These are phyloP conservation scores for Tolypeutes matacus DNA, from an alignment of 2,797 vertebrate species.

Conservation along the genomic window DNA sequence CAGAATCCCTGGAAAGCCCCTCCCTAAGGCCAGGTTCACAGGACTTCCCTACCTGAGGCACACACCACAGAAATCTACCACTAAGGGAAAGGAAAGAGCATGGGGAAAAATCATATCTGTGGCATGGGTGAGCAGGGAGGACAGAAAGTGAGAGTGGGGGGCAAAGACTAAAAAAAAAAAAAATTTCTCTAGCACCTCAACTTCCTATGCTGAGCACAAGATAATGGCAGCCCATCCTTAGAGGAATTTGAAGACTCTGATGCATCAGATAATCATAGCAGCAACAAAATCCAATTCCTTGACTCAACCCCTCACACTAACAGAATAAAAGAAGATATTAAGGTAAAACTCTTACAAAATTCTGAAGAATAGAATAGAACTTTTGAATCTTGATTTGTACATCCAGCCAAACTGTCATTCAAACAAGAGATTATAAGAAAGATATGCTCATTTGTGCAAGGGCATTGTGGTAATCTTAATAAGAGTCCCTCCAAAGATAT, in stretches of 20 bases:
- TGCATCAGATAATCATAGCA: not conserved
- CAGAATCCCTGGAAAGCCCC: not conserved
- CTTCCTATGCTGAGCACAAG: not conserved
- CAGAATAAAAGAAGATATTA: not conserved
- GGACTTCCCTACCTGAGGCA: not conserved
- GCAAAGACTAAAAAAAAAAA: not conserved
- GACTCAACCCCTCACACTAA: not conserved
- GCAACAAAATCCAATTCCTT: not conserved
- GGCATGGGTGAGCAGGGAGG: not conserved
- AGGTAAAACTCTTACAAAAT: not conserved
- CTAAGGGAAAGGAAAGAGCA: not conserved
- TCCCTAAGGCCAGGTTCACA: not conserved
- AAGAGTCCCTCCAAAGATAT: not conserved
- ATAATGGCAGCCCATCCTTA: not conserved
- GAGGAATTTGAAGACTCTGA: not conserved
- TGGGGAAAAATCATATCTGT: not conserved
- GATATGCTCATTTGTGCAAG: not conserved
- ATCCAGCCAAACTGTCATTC: not conserved
- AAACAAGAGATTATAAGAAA: slow-evolving; percentile 4
- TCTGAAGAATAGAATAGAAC: not conserved
- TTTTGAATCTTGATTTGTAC: not conserved
- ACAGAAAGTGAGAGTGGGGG: not conserved
- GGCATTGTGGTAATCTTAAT: not conserved
- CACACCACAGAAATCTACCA: not conserved
- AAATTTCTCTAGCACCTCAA: not conserved